Conservation (phyloP, 2,113 vertebrate genomes). For the Marmota monax region DNA sequence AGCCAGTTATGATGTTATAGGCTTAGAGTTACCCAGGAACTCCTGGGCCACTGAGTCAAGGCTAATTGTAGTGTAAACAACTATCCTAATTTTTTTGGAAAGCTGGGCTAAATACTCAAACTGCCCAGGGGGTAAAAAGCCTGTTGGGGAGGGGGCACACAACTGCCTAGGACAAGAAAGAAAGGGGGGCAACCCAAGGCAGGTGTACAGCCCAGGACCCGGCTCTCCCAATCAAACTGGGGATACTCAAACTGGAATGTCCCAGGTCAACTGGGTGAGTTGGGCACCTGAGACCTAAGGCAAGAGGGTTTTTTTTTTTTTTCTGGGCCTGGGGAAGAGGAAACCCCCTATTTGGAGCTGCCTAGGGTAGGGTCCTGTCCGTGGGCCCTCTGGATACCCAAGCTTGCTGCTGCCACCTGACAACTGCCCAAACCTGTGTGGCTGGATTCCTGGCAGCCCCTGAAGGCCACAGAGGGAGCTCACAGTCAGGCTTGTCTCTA, state of each 20-base stretch:
- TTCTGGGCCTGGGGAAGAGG: neutral
- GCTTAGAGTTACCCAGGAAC: no score
- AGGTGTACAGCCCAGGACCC: no score
- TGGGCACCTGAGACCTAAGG: neutral
- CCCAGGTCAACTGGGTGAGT: neutral
- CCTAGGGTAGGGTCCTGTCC: neutral
- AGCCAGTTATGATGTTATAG: accelerated
- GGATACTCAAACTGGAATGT: neutral
- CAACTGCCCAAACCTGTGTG: conserved; percentile 76
- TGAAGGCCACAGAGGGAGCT: neutral
- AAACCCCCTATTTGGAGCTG: neutral
- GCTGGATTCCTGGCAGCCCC: conserved; percentile 74
- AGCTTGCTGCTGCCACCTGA: neutral
- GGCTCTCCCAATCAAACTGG: no score
- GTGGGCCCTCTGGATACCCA: neutral
- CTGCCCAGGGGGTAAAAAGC: neutral
- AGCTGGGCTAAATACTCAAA: neutral
- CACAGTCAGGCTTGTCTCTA: neutral
- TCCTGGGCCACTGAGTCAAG: neutral
- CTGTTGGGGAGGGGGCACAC: no score
- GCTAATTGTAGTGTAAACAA: neutral
- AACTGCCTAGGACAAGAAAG: no score
- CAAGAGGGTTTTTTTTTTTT: neutral
- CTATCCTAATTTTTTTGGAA: neutral
- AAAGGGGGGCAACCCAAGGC: no score